Conservation (phyloP, 23 tunicate genomes). For the Trididemnum nubilum region DNA sequence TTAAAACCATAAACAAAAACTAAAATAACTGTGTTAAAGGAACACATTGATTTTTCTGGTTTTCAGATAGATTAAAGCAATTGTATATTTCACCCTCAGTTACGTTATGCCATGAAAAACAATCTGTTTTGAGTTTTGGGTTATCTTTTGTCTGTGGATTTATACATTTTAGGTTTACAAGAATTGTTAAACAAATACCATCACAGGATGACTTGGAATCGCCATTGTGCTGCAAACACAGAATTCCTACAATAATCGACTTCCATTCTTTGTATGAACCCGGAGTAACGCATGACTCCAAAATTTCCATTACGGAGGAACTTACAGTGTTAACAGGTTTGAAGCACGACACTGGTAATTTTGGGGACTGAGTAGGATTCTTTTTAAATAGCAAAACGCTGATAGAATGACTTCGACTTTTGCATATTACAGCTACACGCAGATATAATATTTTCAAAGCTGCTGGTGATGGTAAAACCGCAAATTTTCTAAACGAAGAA, state of each 20-base stretch:
- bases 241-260: conserved; percentile 1
- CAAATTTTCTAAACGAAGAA: not conserved
- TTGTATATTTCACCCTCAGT: no score
- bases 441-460: not conserved
- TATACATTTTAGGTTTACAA: conserved; percentile 9
- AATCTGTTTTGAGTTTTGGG: no score
- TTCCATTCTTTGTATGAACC: not conserved
- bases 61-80: no score
- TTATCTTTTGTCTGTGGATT: no score
- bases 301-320: not conserved
- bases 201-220: not conserved
- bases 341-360: conserved; percentile 17
- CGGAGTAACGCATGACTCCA: not conserved
- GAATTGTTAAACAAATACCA: conserved; percentile 45
- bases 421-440: not conserved
- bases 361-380: not conserved
- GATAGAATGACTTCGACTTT: not conserved
- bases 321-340: not conserved
- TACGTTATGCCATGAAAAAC: no score
- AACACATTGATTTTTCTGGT: no score
- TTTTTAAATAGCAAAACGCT: not conserved
- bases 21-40: no score
- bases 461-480: not conserved
- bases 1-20: no score
- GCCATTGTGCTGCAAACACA: conserved; percentile 48